phyloP scores from a whole-genome alignment of 2,888 invertebrate species.

The Spilosoma lubricipeda region DNA sequence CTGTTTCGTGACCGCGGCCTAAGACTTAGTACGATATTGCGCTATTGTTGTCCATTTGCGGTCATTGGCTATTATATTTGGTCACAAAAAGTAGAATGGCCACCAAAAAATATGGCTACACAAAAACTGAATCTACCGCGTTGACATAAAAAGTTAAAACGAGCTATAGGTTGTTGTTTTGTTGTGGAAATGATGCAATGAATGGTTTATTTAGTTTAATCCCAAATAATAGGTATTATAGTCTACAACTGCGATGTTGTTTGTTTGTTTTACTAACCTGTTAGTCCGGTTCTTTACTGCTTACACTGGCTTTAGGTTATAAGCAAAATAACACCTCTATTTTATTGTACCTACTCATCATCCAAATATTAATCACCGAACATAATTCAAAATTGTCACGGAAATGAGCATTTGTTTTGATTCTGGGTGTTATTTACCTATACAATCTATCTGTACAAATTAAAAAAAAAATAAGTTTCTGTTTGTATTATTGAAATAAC shows the following conservation, averaged over 20 bases:
- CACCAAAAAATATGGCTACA: slow-evolving; percentile 1
- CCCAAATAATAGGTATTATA: background rate
- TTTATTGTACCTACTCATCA: background rate
- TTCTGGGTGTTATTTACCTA: too few species aligned
- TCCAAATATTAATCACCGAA: background rate
- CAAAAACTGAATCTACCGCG: background rate
- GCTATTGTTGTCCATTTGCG: slow-evolving; percentile 16
- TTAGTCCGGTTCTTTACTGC: background rate
- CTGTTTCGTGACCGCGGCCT: background rate
- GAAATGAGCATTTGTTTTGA: too few species aligned
- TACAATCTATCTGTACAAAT: too few species aligned
- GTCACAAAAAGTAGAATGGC: slow-evolving; percentile 27
- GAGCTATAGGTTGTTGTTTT: background rate
- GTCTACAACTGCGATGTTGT: background rate
- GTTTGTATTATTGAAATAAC: too few species aligned
- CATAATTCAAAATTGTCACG: too few species aligned
- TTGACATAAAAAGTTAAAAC: background rate
- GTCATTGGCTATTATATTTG: slow-evolving; percentile 26
- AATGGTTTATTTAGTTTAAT: background rate
- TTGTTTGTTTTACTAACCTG: background rate
- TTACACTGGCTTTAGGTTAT: background rate
- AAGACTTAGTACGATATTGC: slow-evolving; percentile 10
- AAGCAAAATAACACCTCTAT: background rate
- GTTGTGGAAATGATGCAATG: background rate
- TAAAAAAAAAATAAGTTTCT: too few species aligned